Conservation (phyloP, 2,888 invertebrate genomes). For the Latrodectus hesperus region DNA sequence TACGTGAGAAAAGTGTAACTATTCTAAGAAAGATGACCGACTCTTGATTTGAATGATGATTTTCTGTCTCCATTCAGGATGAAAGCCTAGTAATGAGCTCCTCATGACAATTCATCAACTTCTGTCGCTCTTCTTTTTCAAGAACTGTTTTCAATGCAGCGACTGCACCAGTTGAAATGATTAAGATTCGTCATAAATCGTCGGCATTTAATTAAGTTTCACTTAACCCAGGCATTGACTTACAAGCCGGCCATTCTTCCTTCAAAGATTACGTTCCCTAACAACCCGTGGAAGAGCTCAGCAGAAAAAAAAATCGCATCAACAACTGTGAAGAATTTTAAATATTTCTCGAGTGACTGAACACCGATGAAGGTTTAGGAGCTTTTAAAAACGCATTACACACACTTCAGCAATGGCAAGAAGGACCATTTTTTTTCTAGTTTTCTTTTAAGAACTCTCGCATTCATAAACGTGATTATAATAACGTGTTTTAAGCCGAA, state of each 20-base stretch:
- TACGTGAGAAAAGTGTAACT: too few species aligned
- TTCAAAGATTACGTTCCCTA: neutral
- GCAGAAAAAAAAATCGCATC: neutral
- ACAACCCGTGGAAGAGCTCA: neutral
- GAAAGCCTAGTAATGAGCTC: neutral
- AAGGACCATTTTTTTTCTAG: too few species aligned
- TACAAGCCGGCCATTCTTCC: neutral
- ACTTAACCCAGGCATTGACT: neutral
- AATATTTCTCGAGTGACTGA: neutral
- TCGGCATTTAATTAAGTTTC: conserved; percentile 10
- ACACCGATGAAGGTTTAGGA: neutral
- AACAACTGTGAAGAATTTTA: neutral
- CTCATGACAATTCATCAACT: neutral
- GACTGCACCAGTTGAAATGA: neutral
- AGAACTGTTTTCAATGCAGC: neutral
- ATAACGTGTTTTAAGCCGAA: too few species aligned
- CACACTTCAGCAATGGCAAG: neutral
- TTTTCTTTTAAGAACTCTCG: too few species aligned
- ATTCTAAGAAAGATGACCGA: too few species aligned
- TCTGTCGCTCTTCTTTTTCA: neutral
- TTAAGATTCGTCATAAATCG: conserved; percentile 15
- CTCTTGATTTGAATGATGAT: too few species aligned
- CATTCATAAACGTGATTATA: too few species aligned
- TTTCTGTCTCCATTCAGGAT: too few species aligned
- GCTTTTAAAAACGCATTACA: neutral